Conservation (phyloP, 92 coral and sea anemone species). For the Palythoa caribaeorum region DNA sequence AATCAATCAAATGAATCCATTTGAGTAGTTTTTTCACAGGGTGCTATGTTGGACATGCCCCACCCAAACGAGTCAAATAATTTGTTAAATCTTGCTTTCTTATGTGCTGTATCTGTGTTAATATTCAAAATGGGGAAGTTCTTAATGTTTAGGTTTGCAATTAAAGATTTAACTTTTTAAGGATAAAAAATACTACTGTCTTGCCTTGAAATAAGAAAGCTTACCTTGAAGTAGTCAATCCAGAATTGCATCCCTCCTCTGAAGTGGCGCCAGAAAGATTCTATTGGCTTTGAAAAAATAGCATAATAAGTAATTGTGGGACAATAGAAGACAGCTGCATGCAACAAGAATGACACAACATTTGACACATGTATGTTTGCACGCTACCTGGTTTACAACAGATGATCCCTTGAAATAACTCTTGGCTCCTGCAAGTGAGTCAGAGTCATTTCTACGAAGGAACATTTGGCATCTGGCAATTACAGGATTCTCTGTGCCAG, state of each 20-base stretch:
- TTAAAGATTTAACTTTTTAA: background rate
- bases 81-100: background rate
- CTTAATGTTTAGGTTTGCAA: slow-evolving; percentile 3
- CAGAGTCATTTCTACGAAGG: slow-evolving; percentile 55
- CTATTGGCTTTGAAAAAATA: slow-evolving; percentile 16
- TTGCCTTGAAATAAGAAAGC: slow-evolving; percentile 10
- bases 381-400: slow-evolving; percentile 63
- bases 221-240: slow-evolving; percentile 24
- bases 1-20: background rate
- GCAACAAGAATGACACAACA: slow-evolving; percentile 8
- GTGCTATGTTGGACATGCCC: slow-evolving; percentile 4
- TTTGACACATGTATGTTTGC: slow-evolving; percentile 7
- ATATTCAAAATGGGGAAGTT: slow-evolving; percentile 3
- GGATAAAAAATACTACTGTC: background rate
- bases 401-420: slow-evolving; percentile 66
- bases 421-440: slow-evolving; percentile 54
- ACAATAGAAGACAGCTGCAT: background rate
- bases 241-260: slow-evolving; percentile 24
- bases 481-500: slow-evolving; percentile 70
- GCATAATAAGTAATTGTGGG: background rate
- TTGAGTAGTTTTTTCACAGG: background rate
- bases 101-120: slow-evolving; percentile 1
- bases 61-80: background rate
- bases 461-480: slow-evolving; percentile 72
- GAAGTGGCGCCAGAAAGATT: slow-evolving; percentile 20